phyloP scores from a whole-genome alignment of 2,113 vertebrate genomes.

The Equus quagga region DNA sequence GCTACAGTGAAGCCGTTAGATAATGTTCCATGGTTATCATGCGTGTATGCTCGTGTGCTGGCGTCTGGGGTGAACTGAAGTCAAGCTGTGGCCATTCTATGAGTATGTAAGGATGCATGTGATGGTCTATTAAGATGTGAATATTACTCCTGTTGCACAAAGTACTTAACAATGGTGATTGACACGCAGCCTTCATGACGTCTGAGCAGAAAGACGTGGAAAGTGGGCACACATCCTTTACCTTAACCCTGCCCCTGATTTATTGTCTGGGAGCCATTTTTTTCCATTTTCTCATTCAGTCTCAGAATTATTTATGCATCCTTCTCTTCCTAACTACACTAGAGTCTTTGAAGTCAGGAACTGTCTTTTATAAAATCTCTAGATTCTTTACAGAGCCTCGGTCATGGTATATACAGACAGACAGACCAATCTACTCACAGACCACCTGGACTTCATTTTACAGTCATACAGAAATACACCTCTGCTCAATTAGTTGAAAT shows the following conservation, averaged over 20 bases:
- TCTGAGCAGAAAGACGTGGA: neutral
- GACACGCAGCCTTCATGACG: neutral
- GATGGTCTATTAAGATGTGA: neutral
- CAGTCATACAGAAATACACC: neutral
- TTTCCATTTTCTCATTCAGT: neutral
- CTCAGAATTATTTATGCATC: neutral
- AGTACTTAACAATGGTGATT: neutral
- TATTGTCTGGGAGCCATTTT: neutral
- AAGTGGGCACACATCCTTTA: neutral
- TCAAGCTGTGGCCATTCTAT: neutral
- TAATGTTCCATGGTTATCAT: neutral
- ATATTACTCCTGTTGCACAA: neutral
- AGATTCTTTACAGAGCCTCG: neutral
- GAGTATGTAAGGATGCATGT: neutral
- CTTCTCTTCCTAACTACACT: neutral
- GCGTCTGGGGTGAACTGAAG: neutral
- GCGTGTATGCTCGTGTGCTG: neutral
- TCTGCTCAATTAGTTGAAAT: conserved; percentile 26
- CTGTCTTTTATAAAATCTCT: neutral
- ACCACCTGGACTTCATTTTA: neutral
- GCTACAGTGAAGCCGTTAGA: neutral
- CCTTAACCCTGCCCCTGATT: neutral
- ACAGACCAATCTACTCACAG: neutral
- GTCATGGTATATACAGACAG: neutral
- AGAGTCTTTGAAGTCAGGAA: neutral